These are phyloP conservation scores for Sparus aurata DNA, from an alignment of 2,797 vertebrate genomes.

Conservation along the genomic window DNA sequence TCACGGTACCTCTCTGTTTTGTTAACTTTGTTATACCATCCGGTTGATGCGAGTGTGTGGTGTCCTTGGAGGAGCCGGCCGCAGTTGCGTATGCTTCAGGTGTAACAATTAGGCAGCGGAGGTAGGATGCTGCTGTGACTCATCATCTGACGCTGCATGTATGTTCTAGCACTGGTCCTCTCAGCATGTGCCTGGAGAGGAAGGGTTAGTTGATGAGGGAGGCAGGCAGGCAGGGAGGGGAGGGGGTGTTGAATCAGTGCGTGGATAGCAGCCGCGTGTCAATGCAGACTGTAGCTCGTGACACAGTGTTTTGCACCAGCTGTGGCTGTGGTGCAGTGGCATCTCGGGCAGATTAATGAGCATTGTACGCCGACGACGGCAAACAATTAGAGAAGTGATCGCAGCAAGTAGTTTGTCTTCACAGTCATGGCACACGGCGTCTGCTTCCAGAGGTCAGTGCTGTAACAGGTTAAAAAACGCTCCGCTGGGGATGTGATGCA, in stretches of 20 bases:
- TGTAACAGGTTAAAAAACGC: slow-evolving; percentile 12
- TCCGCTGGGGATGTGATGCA: not conserved
- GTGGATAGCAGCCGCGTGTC: slow-evolving; percentile 61
- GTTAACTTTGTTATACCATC: slow-evolving; percentile 52
- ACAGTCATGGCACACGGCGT: not conserved
- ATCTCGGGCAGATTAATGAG: slow-evolving; percentile 73
- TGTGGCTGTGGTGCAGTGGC: slow-evolving; percentile 75
- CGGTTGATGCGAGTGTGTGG: slow-evolving; percentile 34
- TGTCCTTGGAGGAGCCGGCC: slow-evolving; percentile 65
- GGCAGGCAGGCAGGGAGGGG: not conserved
- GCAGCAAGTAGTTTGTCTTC: slow-evolving; percentile 31
- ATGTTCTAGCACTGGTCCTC: slow-evolving; percentile 48
- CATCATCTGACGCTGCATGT: slow-evolving; percentile 67
- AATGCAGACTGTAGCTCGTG: slow-evolving; percentile 76
- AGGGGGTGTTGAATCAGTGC: slow-evolving; percentile 29
- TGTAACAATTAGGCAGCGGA: slow-evolving; percentile 64
- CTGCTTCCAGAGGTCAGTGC: slow-evolving; percentile 20
- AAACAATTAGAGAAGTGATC: slow-evolving; percentile 50
- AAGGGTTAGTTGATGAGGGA: slow-evolving; percentile 14
- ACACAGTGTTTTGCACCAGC: slow-evolving; percentile 73
- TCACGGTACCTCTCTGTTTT: slow-evolving; percentile 1
- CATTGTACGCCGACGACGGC: slow-evolving; percentile 36
- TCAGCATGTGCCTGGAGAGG: slow-evolving; percentile 17
- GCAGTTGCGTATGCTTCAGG: slow-evolving; percentile 66
- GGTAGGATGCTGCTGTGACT: slow-evolving; percentile 67